phyloP scores from a whole-genome alignment of 2,113 vertebrate genomes.

The Amazona guildingii region DNA sequence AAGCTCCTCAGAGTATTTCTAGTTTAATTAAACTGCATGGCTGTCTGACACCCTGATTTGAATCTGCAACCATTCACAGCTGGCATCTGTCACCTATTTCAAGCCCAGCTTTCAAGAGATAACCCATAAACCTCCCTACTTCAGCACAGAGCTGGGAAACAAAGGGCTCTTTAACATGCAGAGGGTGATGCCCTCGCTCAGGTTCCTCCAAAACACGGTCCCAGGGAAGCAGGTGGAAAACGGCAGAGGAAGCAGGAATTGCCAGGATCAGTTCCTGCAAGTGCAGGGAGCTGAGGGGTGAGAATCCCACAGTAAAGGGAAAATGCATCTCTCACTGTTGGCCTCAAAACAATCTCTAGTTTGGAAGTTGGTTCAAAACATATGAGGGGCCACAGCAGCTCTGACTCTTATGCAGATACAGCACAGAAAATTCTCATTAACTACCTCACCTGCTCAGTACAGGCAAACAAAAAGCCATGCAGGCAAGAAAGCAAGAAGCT shows the following conservation, averaged over 20 bases:
- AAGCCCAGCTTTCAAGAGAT: neutral
- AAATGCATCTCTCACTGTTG: neutral
- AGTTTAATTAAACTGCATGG: slow-evolving; percentile 19
- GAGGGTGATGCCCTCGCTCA: neutral
- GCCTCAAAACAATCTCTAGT: neutral
- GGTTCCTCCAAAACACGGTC: neutral
- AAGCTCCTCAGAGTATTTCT: neutral
- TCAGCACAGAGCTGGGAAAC: neutral
- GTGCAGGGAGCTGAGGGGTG: neutral
- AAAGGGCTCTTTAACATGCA: slow-evolving; percentile 6
- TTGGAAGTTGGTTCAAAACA: neutral
- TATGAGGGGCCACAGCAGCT: neutral
- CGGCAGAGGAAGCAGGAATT: neutral
- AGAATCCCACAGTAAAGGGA: neutral
- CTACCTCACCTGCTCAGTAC: neutral
- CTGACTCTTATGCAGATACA: neutral
- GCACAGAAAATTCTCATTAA: neutral
- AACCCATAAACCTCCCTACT: neutral
- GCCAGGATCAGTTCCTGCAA: neutral
- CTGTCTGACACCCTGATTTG: slow-evolving; percentile 21
- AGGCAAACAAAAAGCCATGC: neutral
- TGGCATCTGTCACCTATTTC: slow-evolving; percentile 10
- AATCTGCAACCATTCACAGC: slow-evolving; percentile 32
- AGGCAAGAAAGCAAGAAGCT: neutral
- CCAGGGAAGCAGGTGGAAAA: neutral